Conservation (phyloP, 2,888 invertebrate species). For the Strigamia crassipes region DNA sequence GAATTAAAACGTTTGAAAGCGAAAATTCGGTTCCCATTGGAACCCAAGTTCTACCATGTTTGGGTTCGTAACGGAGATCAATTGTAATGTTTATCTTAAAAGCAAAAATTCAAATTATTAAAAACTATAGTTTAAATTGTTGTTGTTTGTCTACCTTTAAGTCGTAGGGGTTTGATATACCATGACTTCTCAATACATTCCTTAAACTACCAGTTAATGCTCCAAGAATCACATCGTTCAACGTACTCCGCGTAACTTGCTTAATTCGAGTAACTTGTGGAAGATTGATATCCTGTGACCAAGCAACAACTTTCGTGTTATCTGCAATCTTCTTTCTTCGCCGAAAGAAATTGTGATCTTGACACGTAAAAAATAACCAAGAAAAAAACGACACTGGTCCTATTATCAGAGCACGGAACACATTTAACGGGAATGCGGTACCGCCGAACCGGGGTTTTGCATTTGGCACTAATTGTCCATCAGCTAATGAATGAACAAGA, state of each 20-base stretch:
- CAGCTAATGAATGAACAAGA: conserved; percentile 59
- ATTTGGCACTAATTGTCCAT: conserved; percentile 54
- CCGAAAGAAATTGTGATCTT: conserved; percentile 61
- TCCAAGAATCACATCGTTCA: conserved; percentile 64
- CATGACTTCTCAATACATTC: conserved; percentile 61
- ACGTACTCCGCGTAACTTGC: conserved; percentile 64
- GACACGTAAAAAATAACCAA: conserved; percentile 60
- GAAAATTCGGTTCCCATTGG: conserved; percentile 58
- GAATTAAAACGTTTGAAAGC: conserved; percentile 60
- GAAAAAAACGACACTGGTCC: conserved; percentile 62
- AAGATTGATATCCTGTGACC: conserved; percentile 62
- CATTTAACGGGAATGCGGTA: conserved; percentile 59
- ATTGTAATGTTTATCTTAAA: conserved; percentile 59
- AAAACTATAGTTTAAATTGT: not conserved
- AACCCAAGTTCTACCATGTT: conserved; percentile 52
- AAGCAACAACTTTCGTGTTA: conserved; percentile 56
- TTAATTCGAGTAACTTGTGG: conserved; percentile 61
- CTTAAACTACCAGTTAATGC: conserved; percentile 63
- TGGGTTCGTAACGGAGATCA: conserved; percentile 57
- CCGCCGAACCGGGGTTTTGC: conserved; percentile 59
- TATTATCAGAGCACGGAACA: conserved; percentile 61
- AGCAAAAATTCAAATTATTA: not conserved
- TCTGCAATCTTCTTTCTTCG: not conserved
- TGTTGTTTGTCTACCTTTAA: conserved; percentile 57
- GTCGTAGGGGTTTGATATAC: conserved; percentile 63